Conservation (phyloP, 2,797 vertebrate genomes). For the Eremophila alpestris region DNA sequence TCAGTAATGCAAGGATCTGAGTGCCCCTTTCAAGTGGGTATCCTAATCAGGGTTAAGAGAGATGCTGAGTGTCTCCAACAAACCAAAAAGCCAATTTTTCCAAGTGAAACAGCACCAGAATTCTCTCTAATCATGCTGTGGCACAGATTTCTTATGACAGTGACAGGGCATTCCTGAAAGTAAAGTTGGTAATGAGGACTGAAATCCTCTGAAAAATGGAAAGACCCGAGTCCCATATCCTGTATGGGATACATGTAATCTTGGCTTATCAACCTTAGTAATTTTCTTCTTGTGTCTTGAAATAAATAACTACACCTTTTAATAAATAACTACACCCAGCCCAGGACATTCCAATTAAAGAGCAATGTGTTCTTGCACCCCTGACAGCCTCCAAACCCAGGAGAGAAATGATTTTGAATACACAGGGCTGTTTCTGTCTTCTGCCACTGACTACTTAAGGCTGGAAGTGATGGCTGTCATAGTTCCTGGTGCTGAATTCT, state of each 20-base stretch:
- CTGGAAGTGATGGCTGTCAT: neutral
- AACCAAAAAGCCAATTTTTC: neutral
- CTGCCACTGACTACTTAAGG: neutral
- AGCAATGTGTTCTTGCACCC: neutral
- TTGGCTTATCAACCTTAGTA: neutral
- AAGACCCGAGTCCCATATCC: neutral
- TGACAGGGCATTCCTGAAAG: neutral
- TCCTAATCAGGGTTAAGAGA: neutral
- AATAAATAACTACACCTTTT: neutral
- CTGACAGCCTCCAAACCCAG: neutral
- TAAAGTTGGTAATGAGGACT: neutral
- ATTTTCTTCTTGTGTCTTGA: neutral
- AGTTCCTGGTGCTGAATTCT: neutral
- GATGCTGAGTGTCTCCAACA: neutral
- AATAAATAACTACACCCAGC: neutral
- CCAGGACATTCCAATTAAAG: neutral
- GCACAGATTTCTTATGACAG: neutral
- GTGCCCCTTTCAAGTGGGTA: neutral
- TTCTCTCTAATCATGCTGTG: neutral
- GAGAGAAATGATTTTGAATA: neutral
- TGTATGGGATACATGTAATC: neutral
- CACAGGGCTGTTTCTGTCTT: neutral
- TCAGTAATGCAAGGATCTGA: neutral
- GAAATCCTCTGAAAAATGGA: neutral
- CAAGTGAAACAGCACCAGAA: neutral